Base-by-base conservation (phyloP, 2,113 vertebrate genomes). In the Ochotona princeps region DNA sequence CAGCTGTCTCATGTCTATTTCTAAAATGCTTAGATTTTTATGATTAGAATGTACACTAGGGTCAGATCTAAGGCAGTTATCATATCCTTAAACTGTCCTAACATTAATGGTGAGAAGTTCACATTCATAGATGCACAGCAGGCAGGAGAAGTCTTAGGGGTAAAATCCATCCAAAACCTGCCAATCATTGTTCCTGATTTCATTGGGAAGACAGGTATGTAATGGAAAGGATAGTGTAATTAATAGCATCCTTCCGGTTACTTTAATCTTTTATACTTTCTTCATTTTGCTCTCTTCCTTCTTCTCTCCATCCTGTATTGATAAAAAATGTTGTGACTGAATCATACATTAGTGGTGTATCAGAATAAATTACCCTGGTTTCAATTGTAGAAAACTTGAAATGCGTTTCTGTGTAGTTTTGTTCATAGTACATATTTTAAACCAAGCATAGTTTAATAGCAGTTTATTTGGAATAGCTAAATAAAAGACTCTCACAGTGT, bases 11-110 rank as follows among this genome's bases (percentile, higher is more conserved):
- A n/a, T n/a, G n/a, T n/a, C n/a, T n/a, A n/a, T n/a, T n/a, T n/a
- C n/a, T 83, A 82, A 85, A 89, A 89, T 85, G 10, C 26, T 25
- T 63, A 63, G 2, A 17, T 70, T 87, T 89, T 87, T 51, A 75
- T 76, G 17, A 65, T 49, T 65, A 32, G 25, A 88, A 84, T 57
- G 28, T 63, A 72, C 1, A 66, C 32, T 93, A 38, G 11, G 81
- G 23, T 75, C 72, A 79, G 14, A 51, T 65, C 4, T 54, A 8
- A 78, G 76, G 30, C 6, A 89, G 28, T 21, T 51, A 30, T 66
- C 91, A 74, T 28, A 89, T 32, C 69, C 79, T 90, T 81, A 54
- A 83, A 18, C 38, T 61, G 1, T 8, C 8, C 15, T 26, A 67
- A 81, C 38, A 61, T 66, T 87, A 78, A 87, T 81, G 49, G 76